A percentile compares a stretch with the other conserved stretches of the same genome.
Conservation (phyloP, 2,888 invertebrate genomes). For the Leptothorax acervorum region DNA sequence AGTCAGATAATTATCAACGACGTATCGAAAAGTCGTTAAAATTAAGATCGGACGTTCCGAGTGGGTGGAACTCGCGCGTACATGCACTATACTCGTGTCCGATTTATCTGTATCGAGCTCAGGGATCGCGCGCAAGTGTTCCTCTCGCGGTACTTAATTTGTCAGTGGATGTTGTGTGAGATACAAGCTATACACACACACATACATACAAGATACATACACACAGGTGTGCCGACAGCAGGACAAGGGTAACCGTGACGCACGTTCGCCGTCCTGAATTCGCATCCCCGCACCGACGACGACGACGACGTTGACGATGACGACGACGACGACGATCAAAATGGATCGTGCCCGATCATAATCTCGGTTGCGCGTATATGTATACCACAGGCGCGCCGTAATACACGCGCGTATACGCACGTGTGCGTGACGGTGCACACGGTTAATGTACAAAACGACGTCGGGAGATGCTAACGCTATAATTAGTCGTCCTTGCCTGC, state of each 20-base stretch:
- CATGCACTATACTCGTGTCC: neutral
- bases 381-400: neutral
- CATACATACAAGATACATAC: neutral
- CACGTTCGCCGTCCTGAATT: slow-evolving; percentile 67
- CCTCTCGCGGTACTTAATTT: slow-evolving; percentile 13
- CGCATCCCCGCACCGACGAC: slow-evolving; percentile 62
- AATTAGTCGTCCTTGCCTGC: slow-evolving; percentile 84
- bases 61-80: neutral
- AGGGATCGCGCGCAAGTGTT: neutral
- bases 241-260: slow-evolving; percentile 54
- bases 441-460: slow-evolving; percentile 70
- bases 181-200: neutral
- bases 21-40: slow-evolving; percentile 9
- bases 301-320: neutral
- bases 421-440: slow-evolving; percentile 50
- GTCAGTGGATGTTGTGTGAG: slow-evolving; percentile 7
- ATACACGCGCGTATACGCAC: slow-evolving; percentile 11
- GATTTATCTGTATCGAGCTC: slow-evolving; percentile 13
- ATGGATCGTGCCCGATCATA: slow-evolving; percentile 69
- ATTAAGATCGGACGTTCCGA: neutral
- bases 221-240: slow-evolving; percentile 26
- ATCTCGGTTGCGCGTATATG: slow-evolving; percentile 34
- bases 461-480: slow-evolving; percentile 77
- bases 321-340: slow-evolving; percentile 52
- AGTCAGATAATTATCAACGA: neutral